Evolutionary conservation across 2,113 vertebrate genomes (phyloP).

Genomic region (Meleagris gallopavo): DNA sequence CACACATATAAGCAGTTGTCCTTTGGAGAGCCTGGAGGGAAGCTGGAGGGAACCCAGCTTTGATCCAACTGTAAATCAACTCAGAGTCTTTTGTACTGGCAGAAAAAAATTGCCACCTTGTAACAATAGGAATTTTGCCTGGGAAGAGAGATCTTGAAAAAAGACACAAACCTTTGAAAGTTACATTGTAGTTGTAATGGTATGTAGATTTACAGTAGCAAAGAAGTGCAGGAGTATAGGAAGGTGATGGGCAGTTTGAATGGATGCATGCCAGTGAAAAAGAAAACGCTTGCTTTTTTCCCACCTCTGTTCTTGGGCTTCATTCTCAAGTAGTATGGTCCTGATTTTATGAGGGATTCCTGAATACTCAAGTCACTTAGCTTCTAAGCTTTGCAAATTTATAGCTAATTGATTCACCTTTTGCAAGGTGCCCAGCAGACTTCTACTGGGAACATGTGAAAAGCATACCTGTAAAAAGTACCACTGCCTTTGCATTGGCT

Average conservation of each 20-base stretch:
- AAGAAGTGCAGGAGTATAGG: not conserved
- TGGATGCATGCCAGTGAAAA: accelerated
- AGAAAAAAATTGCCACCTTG: not conserved
- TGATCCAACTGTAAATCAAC: not conserved
- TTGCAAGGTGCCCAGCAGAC: not conserved
- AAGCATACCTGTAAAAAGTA: not conserved
- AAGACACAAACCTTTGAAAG: not conserved
- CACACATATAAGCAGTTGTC: accelerated
- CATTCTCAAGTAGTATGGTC: accelerated
- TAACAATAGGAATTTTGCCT: not conserved
- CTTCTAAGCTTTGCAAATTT: not conserved
- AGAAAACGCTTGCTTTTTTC: not conserved
- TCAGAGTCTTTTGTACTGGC: not conserved
- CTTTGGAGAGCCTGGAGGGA: not conserved
- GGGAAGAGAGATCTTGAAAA: not conserved
- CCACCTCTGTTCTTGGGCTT: not conserved
- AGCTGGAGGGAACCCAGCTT: not conserved
- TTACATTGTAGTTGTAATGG: not conserved
- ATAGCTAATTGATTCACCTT: not conserved
- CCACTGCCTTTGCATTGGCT: not conserved
- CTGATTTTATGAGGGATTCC: not conserved
- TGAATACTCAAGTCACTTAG: not conserved
- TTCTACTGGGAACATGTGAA: not conserved
- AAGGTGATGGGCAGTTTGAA: not conserved
- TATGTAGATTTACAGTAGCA: accelerated